Base-by-base conservation (phyloP, 2,113 vertebrate species). In the Elephas maximus region DNA sequence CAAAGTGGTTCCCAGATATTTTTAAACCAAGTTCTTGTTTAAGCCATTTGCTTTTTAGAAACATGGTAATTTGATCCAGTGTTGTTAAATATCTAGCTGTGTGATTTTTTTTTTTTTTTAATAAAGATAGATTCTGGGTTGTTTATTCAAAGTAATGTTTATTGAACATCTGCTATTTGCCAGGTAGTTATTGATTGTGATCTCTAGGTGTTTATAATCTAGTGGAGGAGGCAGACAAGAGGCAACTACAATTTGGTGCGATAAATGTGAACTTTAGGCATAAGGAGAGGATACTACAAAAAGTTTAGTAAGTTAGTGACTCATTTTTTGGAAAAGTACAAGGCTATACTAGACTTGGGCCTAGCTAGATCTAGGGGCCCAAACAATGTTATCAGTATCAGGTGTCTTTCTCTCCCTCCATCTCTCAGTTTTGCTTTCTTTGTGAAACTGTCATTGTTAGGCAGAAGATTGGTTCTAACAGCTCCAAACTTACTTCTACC, bases 91-190 rank as follows among this genome's bases (percentile, higher is more conserved):
- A 94, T 82, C 26, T 91, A 69, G 23, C 76, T 79, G 33, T 83
- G 12, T 92, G 20, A 83, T 67, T 92, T 95, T 65, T 91, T 71
- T 60, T 37, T 33, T 95, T 92, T 41, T n/a, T 37, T 95, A 41
- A 37, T 9, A 97, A 82, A 28, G 60, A 45, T 83, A 89, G 69
- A 93, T 74, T 97, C 80, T 79, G 63, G 6, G 90, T 90, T 93
- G 21, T 88, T 84, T 41, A 51, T 77, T 94, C 44, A 86, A 85
- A 95, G 15, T 73, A 80, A 85, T 90, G 73, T 74, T 65, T 86
- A 90, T 53, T 95, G 78, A 92, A 8, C 77, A 88, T 94, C n/a
- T 93, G 44, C 74, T 90, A 80, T 88, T 95, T 85, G 26, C 71
- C n/a, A 90, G 21, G 33, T 76, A 73, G 44, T 51, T 45, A 21